A percentile compares a stretch with the other conserved stretches of the same genome.
These are phyloP conservation scores for Panthera tigris DNA, from an alignment of 2,113 vertebrate genomes.

Conservation along the genomic window DNA sequence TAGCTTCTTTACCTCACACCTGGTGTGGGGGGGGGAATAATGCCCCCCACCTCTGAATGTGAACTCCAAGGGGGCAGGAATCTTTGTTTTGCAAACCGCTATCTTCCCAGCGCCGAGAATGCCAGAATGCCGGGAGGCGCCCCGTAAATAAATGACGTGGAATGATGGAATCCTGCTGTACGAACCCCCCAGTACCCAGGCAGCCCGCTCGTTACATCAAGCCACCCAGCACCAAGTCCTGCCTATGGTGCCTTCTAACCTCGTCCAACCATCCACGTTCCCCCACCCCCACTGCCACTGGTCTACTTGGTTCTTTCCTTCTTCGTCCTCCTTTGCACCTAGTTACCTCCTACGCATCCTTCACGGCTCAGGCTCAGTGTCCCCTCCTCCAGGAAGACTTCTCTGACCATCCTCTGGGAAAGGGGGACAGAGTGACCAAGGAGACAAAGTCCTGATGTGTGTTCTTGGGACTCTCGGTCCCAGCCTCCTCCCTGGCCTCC, in stretches of 20 bases:
- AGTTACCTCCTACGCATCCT: not conserved
- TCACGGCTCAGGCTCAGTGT: not conserved
- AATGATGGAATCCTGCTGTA: not conserved
- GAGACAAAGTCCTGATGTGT: not conserved
- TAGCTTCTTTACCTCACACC: not conserved
- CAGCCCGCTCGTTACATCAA: not conserved
- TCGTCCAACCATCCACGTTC: not conserved
- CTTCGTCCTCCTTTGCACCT: not conserved
- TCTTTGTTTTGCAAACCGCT: not conserved
- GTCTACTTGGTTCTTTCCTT: not conserved
- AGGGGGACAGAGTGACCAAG: not conserved
- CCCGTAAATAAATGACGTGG: not conserved
- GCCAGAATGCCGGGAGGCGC: not conserved
- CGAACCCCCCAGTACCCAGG: not conserved
- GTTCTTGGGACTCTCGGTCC: not conserved
- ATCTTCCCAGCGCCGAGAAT: not conserved
- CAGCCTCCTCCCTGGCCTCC: not conserved
- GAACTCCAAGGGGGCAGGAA: not conserved
- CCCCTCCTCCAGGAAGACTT: slow-evolving; percentile 27
- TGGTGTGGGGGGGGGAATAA: not conserved
- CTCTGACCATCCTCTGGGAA: not conserved
- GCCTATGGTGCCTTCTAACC: not conserved
- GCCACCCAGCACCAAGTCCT: not conserved
- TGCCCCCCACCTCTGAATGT: no score
- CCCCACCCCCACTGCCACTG: not conserved